Conservation (phyloP, 64 coral and sea anemone genomes). For the Montipora capricornis region DNA sequence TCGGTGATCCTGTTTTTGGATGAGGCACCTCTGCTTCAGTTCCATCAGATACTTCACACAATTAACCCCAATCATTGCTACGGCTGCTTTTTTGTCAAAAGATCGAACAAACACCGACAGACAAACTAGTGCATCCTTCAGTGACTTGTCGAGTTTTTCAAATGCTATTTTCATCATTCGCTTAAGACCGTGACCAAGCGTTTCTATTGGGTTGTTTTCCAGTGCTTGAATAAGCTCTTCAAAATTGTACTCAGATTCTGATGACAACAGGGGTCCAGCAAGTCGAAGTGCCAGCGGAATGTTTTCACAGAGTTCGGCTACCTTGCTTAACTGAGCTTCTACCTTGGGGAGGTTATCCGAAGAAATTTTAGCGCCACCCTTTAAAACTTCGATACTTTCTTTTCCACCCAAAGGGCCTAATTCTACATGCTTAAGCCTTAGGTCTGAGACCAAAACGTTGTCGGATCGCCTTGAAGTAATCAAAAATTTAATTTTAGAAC, state of each 20-base stretch:
- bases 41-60: slow-evolving; percentile 11
- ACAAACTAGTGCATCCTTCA: slow-evolving; percentile 28
- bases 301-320: slow-evolving; percentile 44
- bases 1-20: slow-evolving; percentile 13
- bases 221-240: slow-evolving; percentile 26
- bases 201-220: neutral
- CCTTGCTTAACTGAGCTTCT: neutral
- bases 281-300: slow-evolving; percentile 54
- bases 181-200: neutral
- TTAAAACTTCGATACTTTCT: slow-evolving; percentile 47
- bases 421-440: neutral
- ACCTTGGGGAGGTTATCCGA: neutral
- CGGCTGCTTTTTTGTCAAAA: slow-evolving; percentile 38
- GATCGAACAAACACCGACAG: slow-evolving; percentile 55
- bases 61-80: slow-evolving; percentile 1
- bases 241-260: slow-evolving; percentile 36
- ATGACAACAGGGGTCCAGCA: slow-evolving; percentile 36
- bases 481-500: slow-evolving; percentile 39
- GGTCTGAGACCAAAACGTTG: neutral
- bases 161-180: slow-evolving; percentile 53
- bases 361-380: neutral
- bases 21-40: slow-evolving; percentile 34
- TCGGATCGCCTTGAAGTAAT: slow-evolving; percentile 55
- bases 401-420: slow-evolving; percentile 16
- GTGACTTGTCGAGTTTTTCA: slow-evolving; percentile 26